phyloP scores from a whole-genome alignment of 2,888 invertebrate genomes.

The Agrochola litura region DNA sequence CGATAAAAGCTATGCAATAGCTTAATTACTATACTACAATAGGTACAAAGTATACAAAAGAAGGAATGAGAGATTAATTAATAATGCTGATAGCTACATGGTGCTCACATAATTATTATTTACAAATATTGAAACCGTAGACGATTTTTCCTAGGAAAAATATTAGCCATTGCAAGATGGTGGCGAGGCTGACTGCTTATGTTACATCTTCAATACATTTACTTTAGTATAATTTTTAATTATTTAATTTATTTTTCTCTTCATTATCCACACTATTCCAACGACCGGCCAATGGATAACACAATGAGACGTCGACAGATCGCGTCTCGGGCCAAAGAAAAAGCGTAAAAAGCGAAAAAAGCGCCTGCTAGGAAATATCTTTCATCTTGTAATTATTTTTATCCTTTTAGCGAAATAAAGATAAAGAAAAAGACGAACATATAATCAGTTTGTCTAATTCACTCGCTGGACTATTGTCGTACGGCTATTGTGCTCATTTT shows the following conservation, averaged over 20 bases:
- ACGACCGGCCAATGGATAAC: conserved; percentile 80
- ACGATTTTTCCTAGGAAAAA: too few relatives aligned
- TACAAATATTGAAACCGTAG: too few relatives aligned
- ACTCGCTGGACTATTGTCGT: conserved; percentile 70
- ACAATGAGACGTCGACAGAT: conserved; percentile 84
- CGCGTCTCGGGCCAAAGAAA: conserved; percentile 77
- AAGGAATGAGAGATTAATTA: too few relatives aligned
- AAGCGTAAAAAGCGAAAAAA: conserved; percentile 77
- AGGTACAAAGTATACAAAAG: too few relatives aligned
- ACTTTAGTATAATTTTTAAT: not conserved
- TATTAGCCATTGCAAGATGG: too few relatives aligned
- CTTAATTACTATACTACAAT: too few relatives aligned
- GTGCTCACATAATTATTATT: too few relatives aligned
- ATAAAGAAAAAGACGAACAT: conserved; percentile 77
- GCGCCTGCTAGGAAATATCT: conserved; percentile 80
- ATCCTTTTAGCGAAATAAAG: conserved; percentile 88
- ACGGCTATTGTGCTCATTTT: conserved; percentile 69
- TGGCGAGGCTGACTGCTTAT: too few relatives aligned
- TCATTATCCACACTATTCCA: conserved; percentile 69
- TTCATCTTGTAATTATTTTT: conserved; percentile 90
- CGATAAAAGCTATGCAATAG: too few relatives aligned
- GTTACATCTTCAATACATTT: not conserved
- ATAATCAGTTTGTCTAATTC: conserved; percentile 88
- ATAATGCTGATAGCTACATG: too few relatives aligned
- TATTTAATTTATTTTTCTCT: not conserved